phyloP scores from a whole-genome alignment of 2,888 invertebrate species.

The Conus canariensis region DNA sequence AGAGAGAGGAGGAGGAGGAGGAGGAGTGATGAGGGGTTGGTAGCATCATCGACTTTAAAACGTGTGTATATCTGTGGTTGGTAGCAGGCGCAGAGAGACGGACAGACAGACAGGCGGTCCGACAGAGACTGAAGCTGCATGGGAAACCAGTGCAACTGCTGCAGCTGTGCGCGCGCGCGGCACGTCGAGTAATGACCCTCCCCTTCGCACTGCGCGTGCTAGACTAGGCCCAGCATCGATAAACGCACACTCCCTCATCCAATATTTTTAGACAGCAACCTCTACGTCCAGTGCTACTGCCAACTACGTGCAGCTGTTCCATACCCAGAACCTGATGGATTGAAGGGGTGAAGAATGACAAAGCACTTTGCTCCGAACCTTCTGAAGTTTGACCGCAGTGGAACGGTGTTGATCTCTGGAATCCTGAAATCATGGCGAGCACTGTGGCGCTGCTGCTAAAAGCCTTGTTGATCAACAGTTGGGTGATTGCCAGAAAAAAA shows the following conservation, averaged over 20 bases:
- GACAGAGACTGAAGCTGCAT: too few relatives aligned
- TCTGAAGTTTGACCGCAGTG: neutral
- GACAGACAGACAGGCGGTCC: too few relatives aligned
- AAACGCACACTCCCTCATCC: slow-evolving; percentile 34
- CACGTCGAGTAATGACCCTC: slow-evolving; percentile 20
- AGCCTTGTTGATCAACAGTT: slow-evolving; percentile 22
- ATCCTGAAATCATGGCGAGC: neutral
- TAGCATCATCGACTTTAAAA: too few relatives aligned
- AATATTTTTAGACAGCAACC: slow-evolving; percentile 19
- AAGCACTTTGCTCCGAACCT: neutral
- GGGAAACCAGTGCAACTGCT: too few relatives aligned
- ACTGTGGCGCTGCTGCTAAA: neutral
- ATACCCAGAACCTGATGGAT: neutral
- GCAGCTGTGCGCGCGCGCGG: neutral
- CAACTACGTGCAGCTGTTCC: neutral
- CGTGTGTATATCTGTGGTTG: too few relatives aligned
- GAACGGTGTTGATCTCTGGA: neutral
- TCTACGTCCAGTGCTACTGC: neutral
- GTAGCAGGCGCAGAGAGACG: too few relatives aligned
- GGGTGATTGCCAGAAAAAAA: slow-evolving; percentile 15
- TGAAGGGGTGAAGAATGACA: neutral
- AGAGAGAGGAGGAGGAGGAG: slow-evolving; percentile 20
- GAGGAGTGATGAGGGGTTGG: neutral
- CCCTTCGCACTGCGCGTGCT: slow-evolving; percentile 27
- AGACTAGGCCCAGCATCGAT: neutral